Base-by-base conservation (phyloP, 1,140 invertebrate species). In the Mycetomoellerius zeteki region DNA sequence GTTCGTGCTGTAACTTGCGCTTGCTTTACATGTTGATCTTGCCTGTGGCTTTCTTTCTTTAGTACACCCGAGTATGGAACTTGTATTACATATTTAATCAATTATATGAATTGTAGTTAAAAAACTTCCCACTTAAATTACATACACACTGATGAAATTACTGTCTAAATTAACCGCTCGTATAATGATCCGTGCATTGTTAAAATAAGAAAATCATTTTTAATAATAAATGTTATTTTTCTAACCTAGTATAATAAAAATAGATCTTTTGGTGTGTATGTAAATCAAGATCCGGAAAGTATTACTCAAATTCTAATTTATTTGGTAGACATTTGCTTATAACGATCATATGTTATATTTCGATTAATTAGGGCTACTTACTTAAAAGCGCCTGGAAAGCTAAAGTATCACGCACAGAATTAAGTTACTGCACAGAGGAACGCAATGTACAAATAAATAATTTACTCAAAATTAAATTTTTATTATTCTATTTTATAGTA, bases 1-100 rank as follows among this genome's bases (percentile, higher is more conserved):
- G 69, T 73, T 73, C 43, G 80, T 73, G 80, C 69, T 73, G 80
- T 37, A 84, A 73, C 37, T 84, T 73, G 54, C 67, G 69, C 69
- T 50, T 50, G 80, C 69, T 73, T 50, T 84, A 73, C 37, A 71
- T 84, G 80, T 84, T 52, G 67, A 50, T 60, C 30, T 71, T 82
- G 80, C 80, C 12, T 60, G 56, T 47, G 80, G 19, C 37, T 84
- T 19, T 8, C 24, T 73, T 73, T 60, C 16, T 65, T 65, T 50
- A 27, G 37, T 73, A 43, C 27, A 72, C 30, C 50, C 50, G 21
- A 71, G 19, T 82, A 47, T 47, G 47, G 8, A 21, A 52, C 10
- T 69, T 33, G 62, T 73, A 58, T n/a, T n/a, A n/a, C n/a, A n/a
- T n/a, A 80, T 80, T 80, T n/a, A 47, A 47, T 64, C n/a, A 47